Conservation (phyloP, 2,888 invertebrate species). For the Hemaris fuciformis region DNA sequence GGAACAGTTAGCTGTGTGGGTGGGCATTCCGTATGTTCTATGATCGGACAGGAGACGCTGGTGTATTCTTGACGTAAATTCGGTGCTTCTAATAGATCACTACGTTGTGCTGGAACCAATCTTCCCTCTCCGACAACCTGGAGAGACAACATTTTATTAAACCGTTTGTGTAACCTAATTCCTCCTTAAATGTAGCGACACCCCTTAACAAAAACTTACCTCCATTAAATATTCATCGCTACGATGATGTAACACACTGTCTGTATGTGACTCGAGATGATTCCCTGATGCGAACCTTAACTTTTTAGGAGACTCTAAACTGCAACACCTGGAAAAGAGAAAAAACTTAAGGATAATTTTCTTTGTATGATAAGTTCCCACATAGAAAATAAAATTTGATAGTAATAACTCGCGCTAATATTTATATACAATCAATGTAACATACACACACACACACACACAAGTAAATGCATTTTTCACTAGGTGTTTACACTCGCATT, state of each 20-base stretch:
- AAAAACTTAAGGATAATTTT: neutral
- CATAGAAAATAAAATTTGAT: too few species aligned
- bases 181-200: neutral
- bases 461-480: too few species aligned
- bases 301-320: slow-evolving; percentile 92
- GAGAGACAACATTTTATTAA: neutral
- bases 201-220: slow-evolving; percentile 40
- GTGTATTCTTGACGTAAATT: slow-evolving; percentile 74
- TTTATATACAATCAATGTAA: too few species aligned
- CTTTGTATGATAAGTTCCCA: too few species aligned
- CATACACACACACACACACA: too few species aligned
- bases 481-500: too few species aligned
- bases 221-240: slow-evolving; percentile 79
- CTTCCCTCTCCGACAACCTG: slow-evolving; percentile 83
- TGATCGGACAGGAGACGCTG: slow-evolving; percentile 88
- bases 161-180: too few species aligned
- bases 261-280: slow-evolving; percentile 81
- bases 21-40: slow-evolving; percentile 73
- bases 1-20: slow-evolving; percentile 19
- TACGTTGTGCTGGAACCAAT: slow-evolving; percentile 73
- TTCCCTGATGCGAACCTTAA: slow-evolving; percentile 89
- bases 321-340: slow-evolving; percentile 83
- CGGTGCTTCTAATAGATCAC: slow-evolving; percentile 72
- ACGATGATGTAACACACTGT: slow-evolving; percentile 73
- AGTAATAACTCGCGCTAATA: too few species aligned